Percentiles rank a stretch among this genome's conserved stretches.
phyloP scores from a whole-genome alignment of 2,113 vertebrate species.

The Istiophorus platypterus region DNA sequence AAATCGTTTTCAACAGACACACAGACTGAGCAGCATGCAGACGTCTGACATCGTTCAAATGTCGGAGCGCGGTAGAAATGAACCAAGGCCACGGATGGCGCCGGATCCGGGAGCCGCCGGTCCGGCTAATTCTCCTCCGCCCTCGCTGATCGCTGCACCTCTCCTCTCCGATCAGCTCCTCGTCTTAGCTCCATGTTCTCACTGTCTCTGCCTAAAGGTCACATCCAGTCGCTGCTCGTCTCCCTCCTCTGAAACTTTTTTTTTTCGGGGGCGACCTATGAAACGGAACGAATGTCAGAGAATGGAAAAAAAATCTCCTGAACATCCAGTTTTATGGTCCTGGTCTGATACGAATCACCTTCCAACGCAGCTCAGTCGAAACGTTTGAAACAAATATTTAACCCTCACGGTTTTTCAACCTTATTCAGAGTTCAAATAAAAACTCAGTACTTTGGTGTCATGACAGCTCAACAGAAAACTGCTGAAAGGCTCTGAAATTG shows the following conservation, averaged over 20 bases:
- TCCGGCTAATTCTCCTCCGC: neutral
- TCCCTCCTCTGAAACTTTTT: neutral
- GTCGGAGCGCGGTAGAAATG: constrained; percentile 14
- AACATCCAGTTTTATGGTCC: neutral
- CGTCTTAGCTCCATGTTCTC: constrained; percentile 8
- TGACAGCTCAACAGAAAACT: too few species aligned
- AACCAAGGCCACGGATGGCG: neutral
- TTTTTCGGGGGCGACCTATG: neutral
- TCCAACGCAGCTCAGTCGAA: neutral
- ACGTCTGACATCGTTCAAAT: neutral
- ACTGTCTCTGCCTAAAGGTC: constrained; percentile 29
- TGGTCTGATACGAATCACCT: neutral
- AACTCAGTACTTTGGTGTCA: too few species aligned
- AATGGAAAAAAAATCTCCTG: neutral
- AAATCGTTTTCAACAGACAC: neutral
- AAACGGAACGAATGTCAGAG: neutral
- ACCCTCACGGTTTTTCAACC: too few species aligned
- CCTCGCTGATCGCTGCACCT: neutral
- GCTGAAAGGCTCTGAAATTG: too few species aligned
- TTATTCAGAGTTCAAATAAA: too few species aligned
- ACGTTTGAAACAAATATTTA: too few species aligned
- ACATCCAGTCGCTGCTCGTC: constrained; percentile 13
- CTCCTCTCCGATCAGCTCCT: constrained; percentile 9
- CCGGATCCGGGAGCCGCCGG: neutral
- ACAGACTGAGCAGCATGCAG: neutral